Base-by-base conservation (phyloP, 1,140 invertebrate species). In the Sarcophaga bullata region DNA sequence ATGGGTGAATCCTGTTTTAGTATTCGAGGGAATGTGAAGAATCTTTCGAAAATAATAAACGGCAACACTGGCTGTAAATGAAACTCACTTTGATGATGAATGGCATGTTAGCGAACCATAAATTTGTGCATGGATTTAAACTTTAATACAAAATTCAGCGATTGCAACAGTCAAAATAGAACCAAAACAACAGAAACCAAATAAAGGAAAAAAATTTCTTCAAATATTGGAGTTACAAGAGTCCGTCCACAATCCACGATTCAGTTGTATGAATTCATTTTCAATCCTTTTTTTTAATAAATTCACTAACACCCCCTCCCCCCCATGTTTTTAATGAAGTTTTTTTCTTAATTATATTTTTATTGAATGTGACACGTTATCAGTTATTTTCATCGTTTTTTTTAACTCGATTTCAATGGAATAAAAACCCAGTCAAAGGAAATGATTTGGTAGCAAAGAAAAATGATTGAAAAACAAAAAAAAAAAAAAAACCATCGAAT, bases 61-160 rank as follows among this genome's bases (percentile, higher is more conserved):
- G 25, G 25, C 25, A 37, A 37, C 25, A 58, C 13, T n/a, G 13
- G 10, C 19, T 68, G 62, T 17, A 37, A 37, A 4, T 37, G 25
- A 37, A 37, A 37, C 25, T 37, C 25, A 68, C 17, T 68, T 68
- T 68, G 62, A 68, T 68, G 62, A 68, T 68, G 62, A 68, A n/a
- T 68, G 62, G 17, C 19, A 19, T n/a, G 8, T 9, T 52, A 10
- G 13, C 62, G n/a, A 68, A 68, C 62, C 62, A 68, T 68, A 68
- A 68, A 68, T 68, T 6, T 52, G 25, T 37, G 13, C 6, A 19
- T 68, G 8, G 62, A 19, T 19, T 25, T 68, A 25, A 68, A 19
- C 62, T n/a, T 68, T 68, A 68, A 68, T 68, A 25, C 0, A 19
- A 17, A 68, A 58, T 11, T 6, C n/a, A 7, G 54, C 10, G 54